Evolutionary conservation across 2,888 invertebrate species (phyloP).

Genomic region (Crioceris asparagi): DNA sequence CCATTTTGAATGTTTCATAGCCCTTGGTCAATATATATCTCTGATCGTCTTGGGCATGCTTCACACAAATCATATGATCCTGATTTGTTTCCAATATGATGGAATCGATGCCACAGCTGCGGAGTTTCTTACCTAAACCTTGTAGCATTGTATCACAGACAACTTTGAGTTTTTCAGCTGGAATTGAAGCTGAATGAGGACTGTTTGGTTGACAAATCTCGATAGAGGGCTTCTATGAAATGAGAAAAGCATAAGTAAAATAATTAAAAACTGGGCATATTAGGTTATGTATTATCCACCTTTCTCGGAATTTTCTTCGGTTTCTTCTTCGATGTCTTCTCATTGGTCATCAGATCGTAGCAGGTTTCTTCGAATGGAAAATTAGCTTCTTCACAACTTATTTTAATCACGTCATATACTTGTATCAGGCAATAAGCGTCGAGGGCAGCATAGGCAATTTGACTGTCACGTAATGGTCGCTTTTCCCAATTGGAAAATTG

Average conservation of each 20-base stretch:
- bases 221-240: background rate
- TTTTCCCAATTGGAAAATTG: slow-evolving; percentile 88
- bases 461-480: slow-evolving; percentile 65
- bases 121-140: slow-evolving; percentile 50
- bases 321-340: slow-evolving; percentile 37
- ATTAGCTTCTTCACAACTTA: slow-evolving; percentile 39
- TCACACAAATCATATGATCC: slow-evolving; percentile 43
- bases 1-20: slow-evolving; percentile 34
- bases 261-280: no score
- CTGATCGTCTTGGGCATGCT: slow-evolving; percentile 41
- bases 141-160: slow-evolving; percentile 52
- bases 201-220: slow-evolving; percentile 25
- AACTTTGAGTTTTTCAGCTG: slow-evolving; percentile 33
- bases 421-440: slow-evolving; percentile 76
- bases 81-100: slow-evolving; percentile 41
- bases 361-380: slow-evolving; percentile 55
- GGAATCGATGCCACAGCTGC: slow-evolving; percentile 53
- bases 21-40: slow-evolving; percentile 49
- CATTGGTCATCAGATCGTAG: slow-evolving; percentile 46
- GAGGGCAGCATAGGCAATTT: slow-evolving; percentile 74
- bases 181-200: slow-evolving; percentile 24
- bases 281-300: no score
- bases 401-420: slow-evolving; percentile 57
- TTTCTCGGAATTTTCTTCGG: slow-evolving; percentile 31
- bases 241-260: background rate